Evolutionary conservation across 2,797 vertebrate species (phyloP).

Genomic region (Remorina albescens): DNA sequence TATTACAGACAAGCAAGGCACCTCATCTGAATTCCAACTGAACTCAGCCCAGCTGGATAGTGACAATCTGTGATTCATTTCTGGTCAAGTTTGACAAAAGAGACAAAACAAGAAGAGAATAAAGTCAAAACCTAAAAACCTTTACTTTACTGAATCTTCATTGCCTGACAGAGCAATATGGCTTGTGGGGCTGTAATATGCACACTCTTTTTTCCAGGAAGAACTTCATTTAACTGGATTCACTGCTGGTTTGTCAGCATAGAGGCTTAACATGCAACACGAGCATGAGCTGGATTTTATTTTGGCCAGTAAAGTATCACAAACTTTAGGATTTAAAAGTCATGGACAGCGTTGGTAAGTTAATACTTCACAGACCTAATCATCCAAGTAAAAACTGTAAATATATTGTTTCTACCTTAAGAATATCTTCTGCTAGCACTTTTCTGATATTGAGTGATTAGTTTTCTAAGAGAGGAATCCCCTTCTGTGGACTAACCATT

Average conservation of each 20-base stretch:
- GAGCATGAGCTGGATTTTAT: constrained; percentile 14
- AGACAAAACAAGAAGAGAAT: constrained; percentile 30
- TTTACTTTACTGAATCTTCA: background rate
- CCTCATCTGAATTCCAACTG: constrained; percentile 56
- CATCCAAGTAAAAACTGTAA: constrained; percentile 29
- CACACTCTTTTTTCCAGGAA: background rate
- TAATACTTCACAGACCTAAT: constrained; percentile 7
- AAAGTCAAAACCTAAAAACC: background rate
- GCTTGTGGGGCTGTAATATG: constrained; percentile 18
- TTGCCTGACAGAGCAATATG: background rate
- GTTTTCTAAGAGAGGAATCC: constrained; percentile 29
- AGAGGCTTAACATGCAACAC: constrained; percentile 2
- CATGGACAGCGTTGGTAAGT: constrained; percentile 5
- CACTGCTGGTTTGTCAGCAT: constrained; percentile 11
- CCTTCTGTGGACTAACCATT: constrained; percentile 11
- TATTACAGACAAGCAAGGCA: constrained; percentile 40
- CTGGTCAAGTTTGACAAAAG: constrained; percentile 36
- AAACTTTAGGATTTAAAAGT: constrained; percentile 18
- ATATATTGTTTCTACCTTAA: constrained; percentile 22
- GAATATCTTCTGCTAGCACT: constrained; percentile 44
- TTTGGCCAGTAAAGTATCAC: constrained; percentile 23
- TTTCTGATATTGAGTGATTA: constrained; percentile 33
- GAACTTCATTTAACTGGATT: constrained; percentile 16
- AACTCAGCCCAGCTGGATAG: constrained; percentile 62
- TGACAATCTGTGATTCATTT: constrained; percentile 55